Conservation (phyloP, 2,888 invertebrate species). For the Lottia scabra region DNA sequence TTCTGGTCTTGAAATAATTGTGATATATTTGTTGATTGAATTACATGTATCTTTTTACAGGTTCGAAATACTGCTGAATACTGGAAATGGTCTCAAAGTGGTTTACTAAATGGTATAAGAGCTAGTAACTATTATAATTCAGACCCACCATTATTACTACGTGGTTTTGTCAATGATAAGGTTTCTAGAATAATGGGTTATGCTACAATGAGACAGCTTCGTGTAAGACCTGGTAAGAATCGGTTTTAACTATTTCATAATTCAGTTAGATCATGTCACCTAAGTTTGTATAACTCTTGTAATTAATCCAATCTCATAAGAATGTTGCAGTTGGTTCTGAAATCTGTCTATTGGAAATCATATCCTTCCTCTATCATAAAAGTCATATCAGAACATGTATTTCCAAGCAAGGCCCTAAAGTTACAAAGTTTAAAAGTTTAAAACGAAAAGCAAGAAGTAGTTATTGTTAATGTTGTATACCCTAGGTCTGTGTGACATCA, state of each 20-base stretch:
- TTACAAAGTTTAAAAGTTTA: too few species aligned
- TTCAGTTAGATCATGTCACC: too few species aligned
- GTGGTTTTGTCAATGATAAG: slow-evolving; percentile 72
- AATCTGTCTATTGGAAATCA: too few species aligned
- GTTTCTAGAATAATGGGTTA: slow-evolving; percentile 73
- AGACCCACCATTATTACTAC: slow-evolving; percentile 69
- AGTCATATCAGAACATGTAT: too few species aligned
- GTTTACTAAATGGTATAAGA: slow-evolving; percentile 67
- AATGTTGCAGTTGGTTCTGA: too few species aligned
- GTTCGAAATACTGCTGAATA: slow-evolving; percentile 64
- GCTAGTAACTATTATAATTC: slow-evolving; percentile 71
- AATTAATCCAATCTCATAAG: too few species aligned
- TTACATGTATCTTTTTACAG: slow-evolving; percentile 40
- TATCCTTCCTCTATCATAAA: too few species aligned
- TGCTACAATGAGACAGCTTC: slow-evolving; percentile 71
- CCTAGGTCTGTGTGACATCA: slow-evolving; percentile 50
- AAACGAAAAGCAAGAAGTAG: too few species aligned
- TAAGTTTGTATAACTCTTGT: too few species aligned
- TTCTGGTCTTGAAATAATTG: too few species aligned
- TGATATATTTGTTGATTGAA: too few species aligned
- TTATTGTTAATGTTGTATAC: neutral
- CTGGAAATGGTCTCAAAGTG: slow-evolving; percentile 69
- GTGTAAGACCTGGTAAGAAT: slow-evolving; percentile 64
- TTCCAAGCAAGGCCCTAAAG: too few species aligned
- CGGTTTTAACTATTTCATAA: neutral